Percentiles rank a stretch among this genome's conserved stretches.
phyloP scores from a whole-genome alignment of 2,797 vertebrate species.

The Anableps anableps region DNA sequence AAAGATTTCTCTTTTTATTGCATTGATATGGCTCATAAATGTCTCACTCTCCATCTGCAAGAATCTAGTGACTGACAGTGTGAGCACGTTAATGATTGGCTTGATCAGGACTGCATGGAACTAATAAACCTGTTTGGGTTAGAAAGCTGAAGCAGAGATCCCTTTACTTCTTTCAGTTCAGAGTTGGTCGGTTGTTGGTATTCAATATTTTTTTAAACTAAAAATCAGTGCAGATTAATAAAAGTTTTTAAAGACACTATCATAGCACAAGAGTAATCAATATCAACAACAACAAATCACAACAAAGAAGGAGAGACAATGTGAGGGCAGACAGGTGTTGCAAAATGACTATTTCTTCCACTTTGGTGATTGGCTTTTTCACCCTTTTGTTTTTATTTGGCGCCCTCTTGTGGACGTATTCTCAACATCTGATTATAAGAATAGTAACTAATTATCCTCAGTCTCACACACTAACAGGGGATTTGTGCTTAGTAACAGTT shows the following conservation, averaged over 20 bases:
- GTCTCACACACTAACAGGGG: not conserved
- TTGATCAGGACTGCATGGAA: constrained; percentile 39
- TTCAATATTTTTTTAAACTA: not conserved
- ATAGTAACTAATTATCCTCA: not conserved
- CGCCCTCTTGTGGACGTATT: constrained; percentile 47
- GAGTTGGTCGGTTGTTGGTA: no score
- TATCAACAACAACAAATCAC: not conserved
- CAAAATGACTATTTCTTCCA: not conserved
- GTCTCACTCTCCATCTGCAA: constrained; percentile 30
- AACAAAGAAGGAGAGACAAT: not conserved
- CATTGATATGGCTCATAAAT: constrained; percentile 2
- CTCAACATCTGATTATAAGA: not conserved
- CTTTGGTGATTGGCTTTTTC: not conserved
- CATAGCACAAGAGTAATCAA: no score
- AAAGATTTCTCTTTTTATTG: constrained; percentile 20
- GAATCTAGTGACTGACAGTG: constrained; percentile 22
- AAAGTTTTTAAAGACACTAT: not conserved
- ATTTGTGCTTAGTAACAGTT: not conserved
- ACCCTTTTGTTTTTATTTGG: not conserved
- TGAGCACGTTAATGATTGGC: constrained; percentile 74
- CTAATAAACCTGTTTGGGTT: constrained; percentile 60
- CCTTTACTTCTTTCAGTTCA: not conserved
- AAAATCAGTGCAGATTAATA: not conserved
- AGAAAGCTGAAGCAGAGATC: constrained; percentile 16
- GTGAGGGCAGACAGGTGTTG: not conserved